Evolutionary conservation across 2,113 vertebrate species (phyloP), one percentile per base, ranked within the genome.

Genomic region (Phoxinus phoxinus): DNA sequence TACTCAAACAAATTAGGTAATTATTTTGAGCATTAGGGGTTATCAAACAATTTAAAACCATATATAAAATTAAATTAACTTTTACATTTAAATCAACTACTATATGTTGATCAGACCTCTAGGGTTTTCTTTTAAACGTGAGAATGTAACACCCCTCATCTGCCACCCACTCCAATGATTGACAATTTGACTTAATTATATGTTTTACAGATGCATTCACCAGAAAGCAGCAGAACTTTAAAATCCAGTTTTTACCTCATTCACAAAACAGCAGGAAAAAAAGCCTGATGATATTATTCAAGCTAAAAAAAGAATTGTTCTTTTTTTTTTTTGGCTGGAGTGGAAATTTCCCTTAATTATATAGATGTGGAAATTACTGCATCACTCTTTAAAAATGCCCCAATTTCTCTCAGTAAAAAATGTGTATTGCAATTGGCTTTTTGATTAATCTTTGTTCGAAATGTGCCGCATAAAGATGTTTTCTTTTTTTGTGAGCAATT

Each of bases 391-490:
- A 85, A 86, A 88, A 86, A 72, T 88, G 85, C 92, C 90, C 91
- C 87, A 91, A 89, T 91, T 92, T 94, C 90, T 91, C 86, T 90
- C 74, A 56, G 73, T 89, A 87, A 92, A 93, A 93, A 93, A 93
- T 93, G 91, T 91, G 89, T 84, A 86, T 90, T 84, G 85, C 87
- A 91, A 92, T 92, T 93, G 89, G 90, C 87, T 86, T 87, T 89
- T 88, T 92, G 94, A 95, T 94, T 92, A 93, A 94, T 94, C 91
- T 87, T 74, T 19, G 87, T 87, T 84, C 87, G 85, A 87, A 94
- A 92, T 91, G 90, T 89, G 91, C 88, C 75, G 74, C 85, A 91
- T 90, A 89, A 93, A 90, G 89, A 90, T 92, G 53, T 81, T 86
- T 86, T 63, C 27, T 76, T 84, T 87, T 76, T 87, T 94, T 94